Percentiles rank a stretch among this genome's conserved stretches.
Conservation (phyloP, 2,888 invertebrate species). For the Pyralis farinalis region DNA sequence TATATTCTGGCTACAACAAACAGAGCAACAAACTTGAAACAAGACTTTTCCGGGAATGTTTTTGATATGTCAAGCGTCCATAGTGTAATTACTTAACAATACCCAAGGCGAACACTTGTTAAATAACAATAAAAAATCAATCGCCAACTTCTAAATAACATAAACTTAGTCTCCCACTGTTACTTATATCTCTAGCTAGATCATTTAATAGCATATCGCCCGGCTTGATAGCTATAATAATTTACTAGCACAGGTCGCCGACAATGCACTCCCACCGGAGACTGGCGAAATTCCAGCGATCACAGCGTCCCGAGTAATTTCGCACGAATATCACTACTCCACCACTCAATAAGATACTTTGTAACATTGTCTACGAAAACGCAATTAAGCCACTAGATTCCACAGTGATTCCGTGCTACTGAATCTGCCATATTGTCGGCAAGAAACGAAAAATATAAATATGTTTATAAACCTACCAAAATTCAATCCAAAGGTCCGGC, state of each 20-base stretch:
- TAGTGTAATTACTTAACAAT: too few relatives aligned
- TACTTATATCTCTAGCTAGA: not conserved
- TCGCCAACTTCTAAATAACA: too few relatives aligned
- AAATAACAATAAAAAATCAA: too few relatives aligned
- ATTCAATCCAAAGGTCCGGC: constrained; percentile 1
- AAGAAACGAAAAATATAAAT: not conserved
- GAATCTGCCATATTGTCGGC: constrained; percentile 6
- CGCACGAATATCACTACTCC: constrained; percentile 42
- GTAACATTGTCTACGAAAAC: constrained; percentile 15
- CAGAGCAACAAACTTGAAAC: too few relatives aligned
- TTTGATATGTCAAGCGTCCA: too few relatives aligned
- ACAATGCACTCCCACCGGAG: constrained; percentile 58
- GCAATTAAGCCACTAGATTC: constrained; percentile 3
- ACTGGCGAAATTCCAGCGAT: constrained; percentile 62
- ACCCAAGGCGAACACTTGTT: too few relatives aligned
- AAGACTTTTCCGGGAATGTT: too few relatives aligned
- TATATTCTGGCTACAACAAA: too few relatives aligned
- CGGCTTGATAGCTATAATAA: constrained; percentile 63
- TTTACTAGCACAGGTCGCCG: constrained; percentile 60
- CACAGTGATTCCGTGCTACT: constrained; percentile 9
- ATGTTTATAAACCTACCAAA: constrained; percentile 1
- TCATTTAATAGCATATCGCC: constrained; percentile 36
- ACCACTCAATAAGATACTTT: constrained; percentile 46
- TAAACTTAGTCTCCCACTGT: too few relatives aligned
- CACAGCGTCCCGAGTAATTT: constrained; percentile 35